A percentile compares a stretch with the other conserved stretches of the same genome.
phyloP scores from a whole-genome alignment of 2,888 invertebrate species.

The Micoletzkya japonica region DNA sequence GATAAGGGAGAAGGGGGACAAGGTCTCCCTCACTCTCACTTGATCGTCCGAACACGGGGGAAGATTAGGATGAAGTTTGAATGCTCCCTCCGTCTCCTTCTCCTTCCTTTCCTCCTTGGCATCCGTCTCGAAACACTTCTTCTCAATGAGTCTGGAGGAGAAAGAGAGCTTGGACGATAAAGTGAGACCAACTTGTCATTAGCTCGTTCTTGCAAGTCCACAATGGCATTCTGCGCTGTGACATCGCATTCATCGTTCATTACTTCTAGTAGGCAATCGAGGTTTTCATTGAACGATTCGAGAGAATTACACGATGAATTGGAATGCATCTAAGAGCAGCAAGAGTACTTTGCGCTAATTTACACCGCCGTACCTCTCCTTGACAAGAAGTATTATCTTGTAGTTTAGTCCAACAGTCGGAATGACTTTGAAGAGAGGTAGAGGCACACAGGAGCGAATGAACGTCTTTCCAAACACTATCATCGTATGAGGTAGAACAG shows the following conservation, averaged over 20 bases:
- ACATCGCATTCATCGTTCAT: slow-evolving; percentile 59
- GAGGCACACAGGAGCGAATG: slow-evolving; percentile 13
- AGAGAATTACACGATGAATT: slow-evolving; percentile 45
- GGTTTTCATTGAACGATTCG: slow-evolving; percentile 53
- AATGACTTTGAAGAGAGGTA: not conserved
- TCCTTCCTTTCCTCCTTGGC: slow-evolving; percentile 36
- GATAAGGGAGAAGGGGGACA: not conserved
- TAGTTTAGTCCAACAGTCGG: slow-evolving; percentile 18
- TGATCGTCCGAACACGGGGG: slow-evolving; percentile 48
- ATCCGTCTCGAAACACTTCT: slow-evolving; percentile 40
- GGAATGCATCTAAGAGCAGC: slow-evolving; percentile 22
- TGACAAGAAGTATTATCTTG: not conserved
- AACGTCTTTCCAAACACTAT: slow-evolving; percentile 10
- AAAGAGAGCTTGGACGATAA: slow-evolving; percentile 39
- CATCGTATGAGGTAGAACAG: slow-evolving; percentile 17
- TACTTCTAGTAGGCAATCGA: slow-evolving; percentile 55
- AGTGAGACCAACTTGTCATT: slow-evolving; percentile 51
- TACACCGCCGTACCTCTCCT: not conserved
- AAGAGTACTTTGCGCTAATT: not conserved
- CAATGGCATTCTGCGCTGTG: slow-evolving; percentile 56
- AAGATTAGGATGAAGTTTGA: slow-evolving; percentile 41
- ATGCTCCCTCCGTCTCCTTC: slow-evolving; percentile 35
- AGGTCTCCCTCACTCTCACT: slow-evolving; percentile 20
- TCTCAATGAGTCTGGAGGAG: slow-evolving; percentile 38
- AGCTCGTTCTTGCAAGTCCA: slow-evolving; percentile 49